Conservation (phyloP, 1,140 invertebrate species). For the Amyelois transitella region DNA sequence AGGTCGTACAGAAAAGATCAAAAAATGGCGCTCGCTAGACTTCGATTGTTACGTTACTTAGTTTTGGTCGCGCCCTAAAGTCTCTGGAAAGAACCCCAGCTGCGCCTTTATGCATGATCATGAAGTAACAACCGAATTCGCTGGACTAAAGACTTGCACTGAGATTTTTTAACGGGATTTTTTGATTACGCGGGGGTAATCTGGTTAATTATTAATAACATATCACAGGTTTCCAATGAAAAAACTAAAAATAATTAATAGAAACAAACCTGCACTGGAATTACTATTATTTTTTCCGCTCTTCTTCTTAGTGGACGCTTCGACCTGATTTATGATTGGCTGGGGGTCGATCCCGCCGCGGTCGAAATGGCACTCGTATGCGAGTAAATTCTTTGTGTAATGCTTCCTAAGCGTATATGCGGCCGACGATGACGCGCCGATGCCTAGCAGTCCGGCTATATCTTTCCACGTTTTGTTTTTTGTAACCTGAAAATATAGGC, state of each 20-base stretch:
- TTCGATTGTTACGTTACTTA: too few species aligned
- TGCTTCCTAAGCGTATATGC: constrained; percentile 97
- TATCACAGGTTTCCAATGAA: too few species aligned
- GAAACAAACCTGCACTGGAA: constrained; percentile 84
- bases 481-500: constrained; percentile 84
- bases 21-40: too few species aligned
- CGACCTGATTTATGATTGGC: constrained; percentile 95
- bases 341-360: constrained; percentile 95
- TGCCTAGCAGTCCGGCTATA: constrained; percentile 93
- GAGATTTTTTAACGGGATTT: too few species aligned
- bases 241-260: neutral
- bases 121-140: too few species aligned
- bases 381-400: constrained; percentile 96
- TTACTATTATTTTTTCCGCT: constrained; percentile 86
- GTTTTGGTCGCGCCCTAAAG: too few species aligned
- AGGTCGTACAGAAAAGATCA: too few species aligned
- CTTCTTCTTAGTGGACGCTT: constrained; percentile 92
- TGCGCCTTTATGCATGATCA: too few species aligned
- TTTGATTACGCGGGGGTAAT: too few species aligned
- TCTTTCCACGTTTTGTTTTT: constrained; percentile 99
- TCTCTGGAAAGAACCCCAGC: too few species aligned
- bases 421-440: constrained; percentile 96
- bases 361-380: constrained; percentile 98
- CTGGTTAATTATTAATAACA: too few species aligned
- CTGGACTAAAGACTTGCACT: too few species aligned